A percentile compares a stretch with the other conserved stretches of the same genome.
phyloP scores from a whole-genome alignment of 1,140 invertebrate species.

The Drosophila ficusphila region DNA sequence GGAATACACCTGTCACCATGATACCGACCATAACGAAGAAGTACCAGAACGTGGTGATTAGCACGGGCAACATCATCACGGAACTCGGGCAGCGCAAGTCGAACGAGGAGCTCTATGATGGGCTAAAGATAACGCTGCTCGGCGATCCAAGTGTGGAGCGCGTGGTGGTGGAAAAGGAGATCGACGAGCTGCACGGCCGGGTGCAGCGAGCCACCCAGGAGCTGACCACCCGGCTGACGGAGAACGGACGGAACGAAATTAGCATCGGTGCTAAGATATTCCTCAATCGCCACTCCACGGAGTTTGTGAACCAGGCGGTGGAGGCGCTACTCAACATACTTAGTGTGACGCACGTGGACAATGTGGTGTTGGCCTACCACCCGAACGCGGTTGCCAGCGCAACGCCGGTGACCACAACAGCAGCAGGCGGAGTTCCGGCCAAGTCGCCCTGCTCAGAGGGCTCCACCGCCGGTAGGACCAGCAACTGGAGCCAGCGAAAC shows the following conservation, averaged over 20 bases:
- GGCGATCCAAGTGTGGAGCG: constrained; percentile 59
- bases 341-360: constrained; percentile 78
- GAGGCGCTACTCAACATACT: constrained; percentile 68
- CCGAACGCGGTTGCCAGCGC: constrained; percentile 66
- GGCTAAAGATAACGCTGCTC: constrained; percentile 70
- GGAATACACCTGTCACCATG: constrained; percentile 49
- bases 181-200: constrained; percentile 62
- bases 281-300: constrained; percentile 84
- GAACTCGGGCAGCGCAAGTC: constrained; percentile 91
- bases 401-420: constrained; percentile 55
- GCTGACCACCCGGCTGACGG: constrained; percentile 86
- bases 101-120: constrained; percentile 88
- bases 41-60: constrained; percentile 86
- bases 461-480: constrained; percentile 1
- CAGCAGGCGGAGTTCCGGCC: constrained; percentile 26
- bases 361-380: constrained; percentile 82
- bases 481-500: constrained; percentile 84
- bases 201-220: constrained; percentile 85
- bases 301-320: constrained; percentile 63
- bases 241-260: constrained; percentile 86
- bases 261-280: constrained; percentile 89
- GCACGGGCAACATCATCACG: constrained; percentile 93
- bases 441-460: constrained; percentile 44
- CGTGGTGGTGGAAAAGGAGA: constrained; percentile 62
- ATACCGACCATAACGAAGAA: constrained; percentile 75